Evolutionary conservation across 2,797 vertebrate genomes (phyloP), one percentile per base, ranked within the genome.

Genomic region (Tragopan temminckii): DNA sequence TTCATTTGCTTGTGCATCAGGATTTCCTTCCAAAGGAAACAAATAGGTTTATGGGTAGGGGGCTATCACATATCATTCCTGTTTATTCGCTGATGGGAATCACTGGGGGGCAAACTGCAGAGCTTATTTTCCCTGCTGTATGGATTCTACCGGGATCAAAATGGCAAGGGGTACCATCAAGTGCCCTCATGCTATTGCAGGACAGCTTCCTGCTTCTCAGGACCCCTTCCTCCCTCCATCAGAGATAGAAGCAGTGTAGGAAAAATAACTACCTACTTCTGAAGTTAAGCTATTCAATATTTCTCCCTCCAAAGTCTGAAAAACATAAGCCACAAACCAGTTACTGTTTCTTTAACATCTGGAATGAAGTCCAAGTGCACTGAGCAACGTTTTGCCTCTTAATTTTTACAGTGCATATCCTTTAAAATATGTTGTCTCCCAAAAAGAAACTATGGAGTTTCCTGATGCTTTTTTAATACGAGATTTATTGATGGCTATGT

Each of bases 1-100:
- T 96, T 85, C 79, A 58, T 67, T 92, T 3, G 6, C 35, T 53
- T 63, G 46, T 69, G 40, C 35, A 19, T 81, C 72, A 86, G 24
- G 57, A 48, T 80, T 94, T 94, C 78, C 50, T 88, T 86, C 43
- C 69, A 61, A 84, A 89, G 48, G 74, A 80, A 78, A 68, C 20
- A 31, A 38, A 20, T 63, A 50, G 57, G 21, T 69, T 78, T 52
- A 15, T 52, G 62, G 63, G 62, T 91, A 78, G 38, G 31, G 71
- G 16, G 21, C 18, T 55, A 72, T 66, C 59, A 57, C 14, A 3
- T 42, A 69, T 24, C 46, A n/a, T 69, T 85, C 71, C 59, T 40
- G 8, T 59, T 85, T 72, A 50, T 43, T 72, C 10, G 13, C 31
- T 35, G 15, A 62, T 58, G 36, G 74, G 14, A 62, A 33, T 67